Evolutionary conservation across 2,113 vertebrate species (phyloP), one percentile per base, ranked within the genome.

Genomic region (Australoheros scitulus): DNA sequence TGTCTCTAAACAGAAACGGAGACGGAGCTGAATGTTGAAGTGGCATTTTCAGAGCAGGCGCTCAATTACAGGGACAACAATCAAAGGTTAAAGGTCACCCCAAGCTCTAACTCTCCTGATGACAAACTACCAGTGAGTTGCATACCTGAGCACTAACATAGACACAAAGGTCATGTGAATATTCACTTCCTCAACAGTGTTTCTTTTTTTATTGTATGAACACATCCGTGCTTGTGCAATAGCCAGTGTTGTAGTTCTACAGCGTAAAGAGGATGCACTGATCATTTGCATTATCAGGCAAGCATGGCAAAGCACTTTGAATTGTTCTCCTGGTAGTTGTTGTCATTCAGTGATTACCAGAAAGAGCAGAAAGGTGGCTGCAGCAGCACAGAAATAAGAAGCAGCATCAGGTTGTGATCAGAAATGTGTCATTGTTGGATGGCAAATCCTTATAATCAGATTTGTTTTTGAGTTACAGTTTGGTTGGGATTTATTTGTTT

Each of bases 31-130:
- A 97, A 99, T 85, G 91, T 98, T 72, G 97, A 99, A 77, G 97
- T 99, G 84, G 94, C 98, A 0, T 99, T 99, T 94, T 95, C 98
- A 4, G 98, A 99, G 80, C 98, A 99, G 93, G 98, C 97, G 2
- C 93, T 97, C 88, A 95, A 88, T 89, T 95, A 97, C 89, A 96
- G 94, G 92, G 97, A 93, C n/a, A 90, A 91, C 79, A 55, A 90
- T 11, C 94, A 97, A 7, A 92, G 68, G 80, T 83, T 93, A 83
- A 94, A 82, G 90, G 94, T 91, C 85, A 94, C 64, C 64, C 80
- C 15, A 24, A 38, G 92, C 81, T 61, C 95, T 61, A 88, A 86
- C 81, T 86, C 92, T 52, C 87, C 95, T 3, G 93, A 97, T 0
- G 96, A 98, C 96, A 88, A 94, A 20, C 93, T 97, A 64, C 97